phyloP scores from a whole-genome alignment of 1,140 invertebrate species.

The Platyscapa corneri region DNA sequence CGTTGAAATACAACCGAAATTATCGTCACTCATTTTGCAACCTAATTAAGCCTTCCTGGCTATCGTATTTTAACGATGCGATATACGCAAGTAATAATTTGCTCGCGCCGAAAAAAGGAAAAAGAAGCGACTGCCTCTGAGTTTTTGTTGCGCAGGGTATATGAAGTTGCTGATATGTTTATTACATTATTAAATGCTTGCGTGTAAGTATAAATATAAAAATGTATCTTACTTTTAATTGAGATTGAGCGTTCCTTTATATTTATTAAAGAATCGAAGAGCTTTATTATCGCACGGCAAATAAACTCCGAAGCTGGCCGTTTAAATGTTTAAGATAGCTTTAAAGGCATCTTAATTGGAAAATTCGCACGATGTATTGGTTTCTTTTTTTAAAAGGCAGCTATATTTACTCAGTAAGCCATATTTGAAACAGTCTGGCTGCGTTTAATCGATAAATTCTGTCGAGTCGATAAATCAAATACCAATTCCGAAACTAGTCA shows the following conservation, averaged over 20 bases:
- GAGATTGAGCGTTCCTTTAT: conserved; percentile 21
- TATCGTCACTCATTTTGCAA: conserved; percentile 53
- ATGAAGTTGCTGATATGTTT: conserved; percentile 49
- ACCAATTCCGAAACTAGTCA: background rate
- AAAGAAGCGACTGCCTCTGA: background rate
- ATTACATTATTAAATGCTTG: conserved; percentile 49
- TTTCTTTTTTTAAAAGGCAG: background rate
- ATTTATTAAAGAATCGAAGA: conserved; percentile 29
- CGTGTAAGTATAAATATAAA: conserved; percentile 34
- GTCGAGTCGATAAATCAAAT: too few species aligned
- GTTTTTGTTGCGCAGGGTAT: conserved; percentile 7
- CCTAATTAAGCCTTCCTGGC: conserved; percentile 50
- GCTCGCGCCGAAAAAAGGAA: background rate
- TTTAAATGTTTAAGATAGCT: background rate
- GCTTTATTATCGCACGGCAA: background rate
- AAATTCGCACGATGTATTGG: conserved; percentile 17
- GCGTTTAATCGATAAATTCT: background rate
- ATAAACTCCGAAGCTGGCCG: background rate
- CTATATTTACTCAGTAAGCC: background rate
- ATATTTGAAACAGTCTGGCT: background rate
- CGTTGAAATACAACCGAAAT: conserved; percentile 47
- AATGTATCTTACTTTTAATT: conserved; percentile 44
- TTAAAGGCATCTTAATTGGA: conserved; percentile 23
- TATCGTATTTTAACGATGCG: conserved; percentile 49
- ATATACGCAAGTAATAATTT: conserved; percentile 42